phyloP scores from a whole-genome alignment of 2,113 vertebrate species.

The Chunga burmeisteri region DNA sequence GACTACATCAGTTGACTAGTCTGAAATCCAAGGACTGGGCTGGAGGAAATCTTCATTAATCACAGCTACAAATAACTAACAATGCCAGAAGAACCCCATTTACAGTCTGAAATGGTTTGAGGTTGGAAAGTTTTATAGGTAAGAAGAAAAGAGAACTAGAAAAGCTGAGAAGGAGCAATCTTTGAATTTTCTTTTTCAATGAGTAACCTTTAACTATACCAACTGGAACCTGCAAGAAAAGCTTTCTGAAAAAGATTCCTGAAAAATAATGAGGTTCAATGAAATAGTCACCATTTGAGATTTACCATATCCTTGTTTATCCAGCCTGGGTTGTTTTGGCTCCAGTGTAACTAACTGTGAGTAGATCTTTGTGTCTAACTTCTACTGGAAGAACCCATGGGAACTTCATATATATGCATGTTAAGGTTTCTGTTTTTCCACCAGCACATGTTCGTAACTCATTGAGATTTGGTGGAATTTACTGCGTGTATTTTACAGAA shows the following conservation, averaged over 20 bases:
- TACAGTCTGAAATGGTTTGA: not conserved
- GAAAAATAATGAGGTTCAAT: not conserved
- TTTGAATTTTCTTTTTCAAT: not conserved
- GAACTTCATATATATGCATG: not conserved
- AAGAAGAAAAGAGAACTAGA: not conserved
- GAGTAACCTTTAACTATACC: not conserved
- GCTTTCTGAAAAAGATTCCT: not conserved
- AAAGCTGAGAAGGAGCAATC: not conserved
- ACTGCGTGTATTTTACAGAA: not conserved
- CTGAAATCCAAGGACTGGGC: not conserved
- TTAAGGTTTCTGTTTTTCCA: not conserved
- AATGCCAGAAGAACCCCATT: not conserved
- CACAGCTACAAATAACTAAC: not conserved
- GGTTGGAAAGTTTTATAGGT: not conserved
- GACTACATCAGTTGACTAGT: not conserved
- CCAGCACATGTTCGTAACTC: not conserved
- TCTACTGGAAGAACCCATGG: not conserved
- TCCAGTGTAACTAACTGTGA: not conserved
- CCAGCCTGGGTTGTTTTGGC: not conserved
- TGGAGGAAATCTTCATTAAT: not conserved
- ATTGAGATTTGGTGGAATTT: not conserved
- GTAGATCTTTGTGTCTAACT: not conserved
- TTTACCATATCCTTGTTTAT: not conserved
- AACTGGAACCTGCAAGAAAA: not conserved
- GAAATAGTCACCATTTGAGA: not conserved